Percentiles rank a stretch among this genome's conserved stretches.
Evolutionary conservation across 2,888 invertebrate species (phyloP).

Genomic region (Dromius quadrimaculatus): DNA sequence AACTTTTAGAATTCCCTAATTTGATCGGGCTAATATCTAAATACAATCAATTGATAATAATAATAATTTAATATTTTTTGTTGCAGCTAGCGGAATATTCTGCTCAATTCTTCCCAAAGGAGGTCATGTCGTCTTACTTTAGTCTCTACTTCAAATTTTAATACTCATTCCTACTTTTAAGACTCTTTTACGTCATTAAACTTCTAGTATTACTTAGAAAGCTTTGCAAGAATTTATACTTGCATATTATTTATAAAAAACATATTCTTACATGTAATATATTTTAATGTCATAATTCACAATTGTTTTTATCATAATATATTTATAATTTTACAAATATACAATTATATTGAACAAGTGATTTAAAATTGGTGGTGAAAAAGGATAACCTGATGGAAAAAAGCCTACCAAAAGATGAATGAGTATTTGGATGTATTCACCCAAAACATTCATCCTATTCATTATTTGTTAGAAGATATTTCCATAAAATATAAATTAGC

Average conservation of each 20-base stretch:
- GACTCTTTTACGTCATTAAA: neutral
- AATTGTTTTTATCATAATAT: constrained; percentile 22
- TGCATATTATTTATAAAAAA: constrained; percentile 38
- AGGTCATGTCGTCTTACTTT: constrained; percentile 59
- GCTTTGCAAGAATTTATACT: constrained; percentile 7
- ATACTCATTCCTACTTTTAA: constrained; percentile 3
- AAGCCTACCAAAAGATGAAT: no score
- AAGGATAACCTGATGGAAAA: no score
- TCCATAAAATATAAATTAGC: no score
- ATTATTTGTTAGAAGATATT: no score
- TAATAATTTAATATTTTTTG: constrained; percentile 56
- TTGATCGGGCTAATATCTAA: neutral
- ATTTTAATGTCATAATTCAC: constrained; percentile 31
- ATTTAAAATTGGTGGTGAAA: no score
- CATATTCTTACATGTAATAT: constrained; percentile 38
- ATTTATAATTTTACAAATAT: constrained; percentile 41
- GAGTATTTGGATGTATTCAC: no score
- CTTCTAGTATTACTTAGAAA: constrained; percentile 13
- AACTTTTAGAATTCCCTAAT: no score
- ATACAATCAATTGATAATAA: no score
- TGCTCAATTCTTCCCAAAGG: constrained; percentile 70
- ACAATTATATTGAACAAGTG: no score
- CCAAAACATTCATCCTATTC: no score
- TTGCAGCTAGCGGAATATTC: constrained; percentile 71
- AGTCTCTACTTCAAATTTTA: constrained; percentile 14